Base-by-base conservation (phyloP, 2,888 invertebrate species). In the Cosmia pyralina region DNA sequence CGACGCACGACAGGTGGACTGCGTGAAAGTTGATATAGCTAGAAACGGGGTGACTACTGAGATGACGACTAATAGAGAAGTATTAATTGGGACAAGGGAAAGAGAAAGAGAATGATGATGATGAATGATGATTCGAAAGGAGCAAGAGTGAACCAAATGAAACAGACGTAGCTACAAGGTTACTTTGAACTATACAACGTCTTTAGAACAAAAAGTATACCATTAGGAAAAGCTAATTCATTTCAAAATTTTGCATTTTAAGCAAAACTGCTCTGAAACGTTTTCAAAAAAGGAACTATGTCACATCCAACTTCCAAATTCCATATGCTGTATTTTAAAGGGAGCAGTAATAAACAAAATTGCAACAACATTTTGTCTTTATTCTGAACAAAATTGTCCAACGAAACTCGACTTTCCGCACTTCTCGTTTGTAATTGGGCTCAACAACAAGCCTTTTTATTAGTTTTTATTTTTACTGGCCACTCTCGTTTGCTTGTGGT, bases 341-440 rank as follows among this genome's bases (percentile, higher is more conserved):
- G 2, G 22, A 46, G 10, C 48, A 38, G 8, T 34, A 17, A n/a
- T n/a, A 4, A 17, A 46, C 41, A 53, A 64, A 55, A 44, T 46
- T 68, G 1, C 28, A 19, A 28, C 22, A 15, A 13, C 13, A 60
- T 50, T 74, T 67, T 60, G 48, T 52, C 11, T 11, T 17, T 52
- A 28, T 67, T 73, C n/a, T 38, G 34, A 19, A 34, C 48, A 46
- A 80, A 80, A 74, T 52, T 65, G 46, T 72, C 22, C 41, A 48
- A 52, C 60, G 28, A 48, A 75, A 65, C 48, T 46, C 64, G 46
- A 72, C 66, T 79, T 57, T 62, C 65, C 46, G 28, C 60, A 65
- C 79, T 77, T 78, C 34, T 38, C n/a, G 17, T 79, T 60, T 66
- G 57, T 77, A 79, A 79, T 79, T 79, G 52, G 66, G 46, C 63